Evolutionary conservation across 2,113 vertebrate genomes (phyloP).

Genomic region (Galemys pyrenaicus): DNA sequence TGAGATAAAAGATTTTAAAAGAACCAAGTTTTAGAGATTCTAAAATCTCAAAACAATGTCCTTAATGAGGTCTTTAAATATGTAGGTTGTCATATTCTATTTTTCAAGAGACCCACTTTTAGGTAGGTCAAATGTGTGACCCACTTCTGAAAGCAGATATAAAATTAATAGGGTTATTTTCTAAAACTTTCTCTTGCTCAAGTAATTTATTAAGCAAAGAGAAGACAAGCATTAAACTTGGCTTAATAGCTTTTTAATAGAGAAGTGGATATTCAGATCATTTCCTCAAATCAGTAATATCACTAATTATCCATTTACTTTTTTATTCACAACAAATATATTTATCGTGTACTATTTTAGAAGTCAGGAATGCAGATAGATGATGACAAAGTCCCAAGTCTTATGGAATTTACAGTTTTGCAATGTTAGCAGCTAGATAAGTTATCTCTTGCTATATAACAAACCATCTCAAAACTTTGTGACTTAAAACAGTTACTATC

Average conservation of each 20-base stretch:
- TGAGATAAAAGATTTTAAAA: constrained; percentile 23
- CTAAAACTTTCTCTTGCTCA: neutral
- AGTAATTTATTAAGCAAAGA: constrained; percentile 14
- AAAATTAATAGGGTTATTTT: constrained; percentile 19
- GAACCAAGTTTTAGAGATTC: constrained; percentile 6
- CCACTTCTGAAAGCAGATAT: constrained; percentile 41
- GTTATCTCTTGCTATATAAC: neutral
- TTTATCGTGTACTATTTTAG: neutral
- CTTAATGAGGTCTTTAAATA: constrained; percentile 45
- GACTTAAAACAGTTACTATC: neutral
- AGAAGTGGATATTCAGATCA: neutral
- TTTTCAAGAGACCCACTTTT: constrained; percentile 66
- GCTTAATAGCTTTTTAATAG: neutral
- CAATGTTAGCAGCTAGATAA: neutral
- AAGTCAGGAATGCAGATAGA: neutral
- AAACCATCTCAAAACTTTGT: neutral
- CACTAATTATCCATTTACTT: neutral
- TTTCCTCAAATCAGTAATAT: constrained; percentile 6
- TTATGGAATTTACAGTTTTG: neutral
- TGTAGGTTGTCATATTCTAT: constrained; percentile 42
- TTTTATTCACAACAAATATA: neutral
- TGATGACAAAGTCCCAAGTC: neutral
- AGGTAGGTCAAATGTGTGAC: constrained; percentile 55
- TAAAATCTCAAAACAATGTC: neutral
- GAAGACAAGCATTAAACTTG: constrained; percentile 5